Evolutionary conservation across 1,140 invertebrate genomes (phyloP).

Genomic region (Chrysopa pallens): DNA sequence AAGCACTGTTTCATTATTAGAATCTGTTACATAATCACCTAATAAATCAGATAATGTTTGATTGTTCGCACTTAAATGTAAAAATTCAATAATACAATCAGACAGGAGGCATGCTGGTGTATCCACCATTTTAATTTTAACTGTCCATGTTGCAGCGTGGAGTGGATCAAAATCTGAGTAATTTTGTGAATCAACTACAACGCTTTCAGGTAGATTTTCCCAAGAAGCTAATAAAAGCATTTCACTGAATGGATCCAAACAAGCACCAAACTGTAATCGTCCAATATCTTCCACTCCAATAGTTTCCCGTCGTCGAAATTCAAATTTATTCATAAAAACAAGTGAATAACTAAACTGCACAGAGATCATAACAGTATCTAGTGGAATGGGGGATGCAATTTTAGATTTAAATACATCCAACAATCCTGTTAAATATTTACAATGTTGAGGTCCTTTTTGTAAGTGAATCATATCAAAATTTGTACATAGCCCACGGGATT

Average conservation of each 20-base stretch:
- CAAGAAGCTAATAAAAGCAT: constrained; percentile 71
- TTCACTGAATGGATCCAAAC: constrained; percentile 60
- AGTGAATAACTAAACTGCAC: constrained; percentile 59
- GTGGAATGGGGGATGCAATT: constrained; percentile 36
- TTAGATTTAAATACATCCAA: constrained; percentile 65
- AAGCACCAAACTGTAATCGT: constrained; percentile 67
- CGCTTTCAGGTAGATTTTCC: constrained; percentile 68
- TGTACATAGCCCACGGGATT: constrained; percentile 50
- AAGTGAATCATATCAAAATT: constrained; percentile 82
- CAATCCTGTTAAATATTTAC: constrained; percentile 62
- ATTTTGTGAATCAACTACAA: constrained; percentile 71
- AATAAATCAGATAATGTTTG: constrained; percentile 33
- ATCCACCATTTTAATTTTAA: constrained; percentile 37
- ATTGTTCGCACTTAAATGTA: constrained; percentile 25
- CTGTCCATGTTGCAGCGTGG: constrained; percentile 63
- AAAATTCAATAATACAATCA: constrained; percentile 39
- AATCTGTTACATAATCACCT: constrained; percentile 23
- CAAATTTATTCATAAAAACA: too few relatives aligned
- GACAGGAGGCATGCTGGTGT: constrained; percentile 43
- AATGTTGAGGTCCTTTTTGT: constrained; percentile 60
- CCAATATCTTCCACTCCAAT: constrained; percentile 18
- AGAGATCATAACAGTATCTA: constrained; percentile 52
- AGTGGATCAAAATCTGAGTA: constrained; percentile 78
- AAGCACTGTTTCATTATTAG: constrained; percentile 16
- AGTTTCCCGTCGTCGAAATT: too few relatives aligned